A percentile compares a stretch with the other conserved stretches of the same genome.
Evolutionary conservation across 2,888 invertebrate species (phyloP).

Genomic region (Scaptomyza parva): DNA sequence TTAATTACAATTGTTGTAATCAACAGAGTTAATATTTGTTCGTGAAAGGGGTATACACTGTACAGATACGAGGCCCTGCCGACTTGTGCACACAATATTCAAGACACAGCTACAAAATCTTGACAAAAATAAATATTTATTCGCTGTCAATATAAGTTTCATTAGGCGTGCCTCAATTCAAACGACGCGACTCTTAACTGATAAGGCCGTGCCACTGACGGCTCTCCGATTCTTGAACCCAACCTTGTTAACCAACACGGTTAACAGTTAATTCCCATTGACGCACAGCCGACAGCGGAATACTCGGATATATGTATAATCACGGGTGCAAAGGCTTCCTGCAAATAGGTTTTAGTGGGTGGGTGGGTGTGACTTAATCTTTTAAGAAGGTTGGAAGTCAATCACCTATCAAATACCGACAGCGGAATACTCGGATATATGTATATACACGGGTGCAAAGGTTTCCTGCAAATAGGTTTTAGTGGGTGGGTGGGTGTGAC

Average conservation of each 20-base stretch:
- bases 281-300: not conserved
- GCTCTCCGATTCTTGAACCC: not conserved
- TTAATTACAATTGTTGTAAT: slow-evolving; percentile 40
- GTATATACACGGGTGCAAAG: too few relatives aligned
- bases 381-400: too few relatives aligned
- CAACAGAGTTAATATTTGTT: slow-evolving; percentile 21
- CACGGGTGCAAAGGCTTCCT: too few relatives aligned
- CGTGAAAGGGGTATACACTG: not conserved
- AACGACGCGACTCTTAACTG: slow-evolving; percentile 31
- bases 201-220: slow-evolving; percentile 30
- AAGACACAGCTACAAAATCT: slow-evolving; percentile 32
- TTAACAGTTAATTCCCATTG: slow-evolving; percentile 18
- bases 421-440: not conserved
- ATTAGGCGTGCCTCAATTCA: slow-evolving; percentile 20
- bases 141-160: slow-evolving; percentile 44
- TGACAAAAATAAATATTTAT: slow-evolving; percentile 51
- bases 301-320: too few relatives aligned
- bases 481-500: too few relatives aligned
- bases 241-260: slow-evolving; percentile 4
- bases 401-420: too few relatives aligned
- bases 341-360: too few relatives aligned
- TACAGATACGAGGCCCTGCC: slow-evolving; percentile 9
- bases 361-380: too few relatives aligned
- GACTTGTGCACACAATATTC: slow-evolving; percentile 5
- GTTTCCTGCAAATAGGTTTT: too few relatives aligned